Base-by-base conservation (phyloP, 2,888 invertebrate genomes). In the Drosophila flavopinicola region DNA sequence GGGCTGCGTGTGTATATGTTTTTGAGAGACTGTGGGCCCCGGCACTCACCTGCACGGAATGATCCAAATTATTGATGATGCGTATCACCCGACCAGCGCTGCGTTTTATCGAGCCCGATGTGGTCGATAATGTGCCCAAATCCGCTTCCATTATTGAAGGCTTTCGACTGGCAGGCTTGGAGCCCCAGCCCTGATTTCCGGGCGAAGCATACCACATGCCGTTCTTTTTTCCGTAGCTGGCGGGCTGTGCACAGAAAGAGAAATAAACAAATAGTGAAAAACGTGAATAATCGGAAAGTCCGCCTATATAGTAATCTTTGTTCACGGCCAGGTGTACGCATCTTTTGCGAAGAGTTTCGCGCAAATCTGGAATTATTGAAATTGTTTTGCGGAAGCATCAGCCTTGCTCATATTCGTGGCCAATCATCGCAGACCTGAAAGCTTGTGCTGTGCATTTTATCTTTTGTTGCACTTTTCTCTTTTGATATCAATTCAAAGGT, bases 21-120 rank as follows among this genome's bases (percentile, higher is more conserved):
- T 53, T 23, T 27, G 27, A 27, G 33, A 5, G 17, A 1, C 15
- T 58, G 17, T 25, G 10, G 10, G 5, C 6, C 7, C 32, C 23
- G 37, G 27, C 56, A 85, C 85, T 91, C 91, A 96, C 96, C 94
- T 97, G 96, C 84, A 97, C 95, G 32, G 96, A 95, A 90, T 97
- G 97, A 91, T 97, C 96, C 93, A 96, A 94, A 91, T 97, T 97
- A 91, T 98, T 98, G 89, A 98, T 96, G 89, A 98, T 97, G 78
- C 98, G 93, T 90, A 98, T 97, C 79, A 97, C 96, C 78, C 96
- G 93, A 44, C 97, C 96, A 64, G 96, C 96, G 80, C 95, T 94
- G 9, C 96, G 95, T 87, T 96, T 96, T 89, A 94, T 93, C 67
- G 92, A 91, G 71, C 92, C 92, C 74, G 91, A 93, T 88, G 92